Base-by-base conservation (phyloP, 2,797 vertebrate genomes). In the Galaxias olidus region DNA sequence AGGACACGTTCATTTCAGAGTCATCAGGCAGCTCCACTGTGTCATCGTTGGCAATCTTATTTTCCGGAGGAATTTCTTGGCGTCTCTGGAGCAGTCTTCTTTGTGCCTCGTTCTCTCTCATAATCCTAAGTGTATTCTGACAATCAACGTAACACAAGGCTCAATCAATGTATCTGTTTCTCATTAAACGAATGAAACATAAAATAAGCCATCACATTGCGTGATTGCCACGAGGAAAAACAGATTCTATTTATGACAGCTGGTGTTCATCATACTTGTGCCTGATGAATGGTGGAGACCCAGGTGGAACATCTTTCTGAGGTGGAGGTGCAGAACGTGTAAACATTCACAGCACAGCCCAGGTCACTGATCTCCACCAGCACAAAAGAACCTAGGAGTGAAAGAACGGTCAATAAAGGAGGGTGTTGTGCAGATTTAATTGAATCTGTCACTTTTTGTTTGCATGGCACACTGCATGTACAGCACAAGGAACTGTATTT, bases 341-440 rank as follows among this genome's bases (percentile, higher is more conserved):
- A 85, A 45, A 93, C 88, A 13, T 88, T 93, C 72, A 89, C 87
- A 11, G 83, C 84, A 47, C 91, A 93, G 68, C 78, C 83, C 49
- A 94, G 90, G 65, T 94, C 93, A 8, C 91, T 91, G 2, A 90
- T 86, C 69, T 93, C 90, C 70, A 94, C 88, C 1, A 92, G 71
- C 73, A 94, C 79, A 86, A 95, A 94, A 7, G 91, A 93, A 76
- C 73, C 94, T 95, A 72, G 46, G 8, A 75, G 15, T 17, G 9
- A 47, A 64, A 72, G 17, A 62, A 10, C 40, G 47, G 78, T 41
- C 19, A 20, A 65, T 1, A 10, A 46, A 57, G 8, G 18, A 41
- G 43, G n/a, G 48, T 47, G 3, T 10, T 47, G 45, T 50, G 48
- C 11, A 2, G 1, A 17, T 61, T 57, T 4, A 11, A 6, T 19